Evolutionary conservation across 2,888 invertebrate genomes (phyloP).

Genomic region (Dryobotodes eremita): DNA sequence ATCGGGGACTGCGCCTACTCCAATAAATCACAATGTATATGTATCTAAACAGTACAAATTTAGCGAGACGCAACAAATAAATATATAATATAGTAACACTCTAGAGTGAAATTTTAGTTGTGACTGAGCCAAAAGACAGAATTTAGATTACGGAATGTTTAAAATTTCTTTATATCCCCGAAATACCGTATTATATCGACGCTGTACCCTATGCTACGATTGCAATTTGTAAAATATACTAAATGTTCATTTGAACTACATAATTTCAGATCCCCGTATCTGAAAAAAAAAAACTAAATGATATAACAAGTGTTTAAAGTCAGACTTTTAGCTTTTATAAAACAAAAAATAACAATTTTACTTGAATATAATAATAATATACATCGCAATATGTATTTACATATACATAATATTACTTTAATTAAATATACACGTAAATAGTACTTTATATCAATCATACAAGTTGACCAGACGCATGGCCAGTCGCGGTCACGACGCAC

Average conservation of each 20-base stretch:
- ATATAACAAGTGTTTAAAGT: slow-evolving; percentile 89
- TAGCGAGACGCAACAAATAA: slow-evolving; percentile 64
- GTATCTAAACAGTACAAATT: slow-evolving; percentile 59
- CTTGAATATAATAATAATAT: slow-evolving; percentile 88
- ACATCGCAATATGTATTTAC: slow-evolving; percentile 90
- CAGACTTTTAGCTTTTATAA: slow-evolving; percentile 90
- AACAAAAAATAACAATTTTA: slow-evolving; percentile 88
- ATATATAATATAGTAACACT: slow-evolving; percentile 68
- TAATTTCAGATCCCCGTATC: slow-evolving; percentile 85
- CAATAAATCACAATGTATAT: slow-evolving; percentile 61
- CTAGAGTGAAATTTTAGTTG: slow-evolving; percentile 65
- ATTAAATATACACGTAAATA: slow-evolving; percentile 89
- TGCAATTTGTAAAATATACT: slow-evolving; percentile 82
- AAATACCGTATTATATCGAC: slow-evolving; percentile 77
- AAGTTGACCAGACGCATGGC: slow-evolving; percentile 71
- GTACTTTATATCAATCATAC: slow-evolving; percentile 85
- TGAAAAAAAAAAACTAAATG: slow-evolving; percentile 87
- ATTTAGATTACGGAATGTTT: slow-evolving; percentile 88
- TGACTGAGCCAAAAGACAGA: slow-evolving; percentile 78
- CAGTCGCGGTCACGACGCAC: slow-evolving; percentile 64
- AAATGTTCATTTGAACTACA: slow-evolving; percentile 82
- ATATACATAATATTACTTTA: slow-evolving; percentile 89
- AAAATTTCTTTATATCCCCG: slow-evolving; percentile 82
- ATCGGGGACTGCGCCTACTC: slow-evolving; percentile 71
- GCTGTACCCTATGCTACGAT: slow-evolving; percentile 81